Conservation (phyloP, 2,797 vertebrate species). For the Megalops cyprinoides region DNA sequence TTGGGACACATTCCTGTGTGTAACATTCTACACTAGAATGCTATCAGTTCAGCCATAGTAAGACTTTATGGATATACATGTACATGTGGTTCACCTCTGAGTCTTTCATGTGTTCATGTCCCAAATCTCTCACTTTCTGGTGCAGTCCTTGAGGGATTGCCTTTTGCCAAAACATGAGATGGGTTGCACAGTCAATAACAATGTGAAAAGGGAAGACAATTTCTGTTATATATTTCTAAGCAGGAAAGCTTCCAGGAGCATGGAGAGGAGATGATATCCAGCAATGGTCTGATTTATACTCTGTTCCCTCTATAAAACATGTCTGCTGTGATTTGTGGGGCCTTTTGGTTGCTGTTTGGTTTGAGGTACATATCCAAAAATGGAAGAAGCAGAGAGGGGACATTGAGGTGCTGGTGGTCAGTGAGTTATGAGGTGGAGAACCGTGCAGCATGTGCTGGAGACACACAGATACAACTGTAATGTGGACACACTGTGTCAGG, state of each 20-base stretch:
- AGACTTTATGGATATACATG: neutral
- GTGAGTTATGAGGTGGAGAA: neutral
- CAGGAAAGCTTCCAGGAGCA: neutral
- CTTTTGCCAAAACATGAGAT: neutral
- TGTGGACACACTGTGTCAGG: too few species aligned
- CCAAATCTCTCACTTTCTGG: neutral
- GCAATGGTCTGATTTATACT: neutral
- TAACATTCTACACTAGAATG: neutral
- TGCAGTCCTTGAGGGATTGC: neutral
- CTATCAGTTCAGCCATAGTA: neutral
- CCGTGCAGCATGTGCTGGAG: neutral
- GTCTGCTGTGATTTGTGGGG: slow-evolving; percentile 7
- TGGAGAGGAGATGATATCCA: neutral
- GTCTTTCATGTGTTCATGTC: neutral
- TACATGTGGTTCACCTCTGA: too few species aligned
- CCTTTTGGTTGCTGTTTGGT: neutral
- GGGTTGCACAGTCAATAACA: neutral
- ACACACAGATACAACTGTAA: neutral
- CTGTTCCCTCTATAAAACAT: neutral
- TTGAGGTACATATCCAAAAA: slow-evolving; percentile 18
- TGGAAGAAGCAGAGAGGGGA: slow-evolving; percentile 12
- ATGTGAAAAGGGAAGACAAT: neutral
- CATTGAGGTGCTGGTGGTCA: neutral
- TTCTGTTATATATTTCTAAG: neutral
- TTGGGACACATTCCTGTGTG: neutral